These are phyloP conservation scores for Agrilus biguttatus DNA, from an alignment of 2,888 invertebrate genomes.

Conservation along the genomic window DNA sequence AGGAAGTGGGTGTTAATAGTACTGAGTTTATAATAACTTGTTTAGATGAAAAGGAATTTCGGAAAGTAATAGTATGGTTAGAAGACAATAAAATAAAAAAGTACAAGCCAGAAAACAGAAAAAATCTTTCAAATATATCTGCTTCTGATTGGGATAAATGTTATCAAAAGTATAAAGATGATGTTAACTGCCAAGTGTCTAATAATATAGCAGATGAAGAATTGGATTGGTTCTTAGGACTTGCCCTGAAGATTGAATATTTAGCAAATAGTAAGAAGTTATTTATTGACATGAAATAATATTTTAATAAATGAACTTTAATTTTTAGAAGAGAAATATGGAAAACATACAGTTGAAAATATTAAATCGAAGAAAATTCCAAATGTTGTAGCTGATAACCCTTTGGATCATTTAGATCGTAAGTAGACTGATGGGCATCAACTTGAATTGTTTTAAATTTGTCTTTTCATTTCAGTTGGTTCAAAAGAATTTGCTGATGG, in stretches of 20 bases:
- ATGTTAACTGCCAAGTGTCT: constrained; percentile 57
- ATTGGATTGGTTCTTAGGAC: constrained; percentile 73
- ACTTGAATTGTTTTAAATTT: constrained; percentile 12
- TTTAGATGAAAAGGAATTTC: constrained; percentile 66
- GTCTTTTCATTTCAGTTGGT: constrained; percentile 45
- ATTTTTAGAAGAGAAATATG: constrained; percentile 54
- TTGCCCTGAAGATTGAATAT: constrained; percentile 72
- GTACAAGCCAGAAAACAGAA: constrained; percentile 71
- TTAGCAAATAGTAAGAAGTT: constrained; percentile 56
- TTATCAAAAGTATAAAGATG: constrained; percentile 59
- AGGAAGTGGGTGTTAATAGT: neutral
- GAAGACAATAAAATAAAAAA: constrained; percentile 88
- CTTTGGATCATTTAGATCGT: constrained; percentile 78
- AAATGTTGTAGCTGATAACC: constrained; percentile 63
- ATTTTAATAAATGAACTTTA: constrained; percentile 6
- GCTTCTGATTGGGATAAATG: constrained; percentile 54
- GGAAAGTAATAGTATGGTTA: constrained; percentile 74
- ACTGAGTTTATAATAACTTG: constrained; percentile 11
- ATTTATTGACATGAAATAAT: neutral
- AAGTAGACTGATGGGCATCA: constrained; percentile 41
- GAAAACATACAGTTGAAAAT: constrained; percentile 47
- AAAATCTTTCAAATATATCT: constrained; percentile 51
- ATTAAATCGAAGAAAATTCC: constrained; percentile 47
- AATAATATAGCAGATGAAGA: constrained; percentile 47
- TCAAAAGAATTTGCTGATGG: constrained; percentile 72